A percentile compares a stretch with the other conserved stretches of the same genome.
Conservation (phyloP, 1,140 invertebrate genomes). For the Drosophila biarmipes region DNA sequence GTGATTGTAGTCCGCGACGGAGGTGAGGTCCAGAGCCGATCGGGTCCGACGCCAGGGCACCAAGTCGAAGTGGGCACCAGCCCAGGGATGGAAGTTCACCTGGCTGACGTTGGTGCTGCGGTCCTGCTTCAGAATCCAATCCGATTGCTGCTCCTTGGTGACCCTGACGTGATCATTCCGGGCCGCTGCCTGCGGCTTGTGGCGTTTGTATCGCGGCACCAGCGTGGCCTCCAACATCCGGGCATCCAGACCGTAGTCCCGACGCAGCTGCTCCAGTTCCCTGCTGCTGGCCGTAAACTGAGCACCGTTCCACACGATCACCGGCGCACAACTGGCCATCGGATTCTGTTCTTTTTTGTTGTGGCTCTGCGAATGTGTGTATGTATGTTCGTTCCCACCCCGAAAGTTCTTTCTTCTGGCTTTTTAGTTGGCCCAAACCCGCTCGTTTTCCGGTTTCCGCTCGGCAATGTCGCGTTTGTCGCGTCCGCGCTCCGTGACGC, state of each 20-base stretch:
- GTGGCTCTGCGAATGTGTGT: not conserved
- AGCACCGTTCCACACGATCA: slow-evolving; percentile 78
- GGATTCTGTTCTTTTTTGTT: not conserved
- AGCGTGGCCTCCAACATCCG: slow-evolving; percentile 73
- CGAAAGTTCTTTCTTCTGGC: slow-evolving; percentile 24
- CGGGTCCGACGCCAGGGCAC: slow-evolving; percentile 79
- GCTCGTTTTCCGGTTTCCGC: slow-evolving; percentile 63
- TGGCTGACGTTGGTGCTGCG: slow-evolving; percentile 55
- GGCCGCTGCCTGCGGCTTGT: slow-evolving; percentile 68
- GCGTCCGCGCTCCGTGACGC: slow-evolving; percentile 71
- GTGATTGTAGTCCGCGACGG: slow-evolving; percentile 55
- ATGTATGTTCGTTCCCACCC: not conserved
- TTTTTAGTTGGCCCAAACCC: not conserved
- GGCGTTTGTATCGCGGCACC: slow-evolving; percentile 75
- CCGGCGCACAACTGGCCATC: slow-evolving; percentile 54
- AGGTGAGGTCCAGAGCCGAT: slow-evolving; percentile 62
- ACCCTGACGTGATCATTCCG: slow-evolving; percentile 53
- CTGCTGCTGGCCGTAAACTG: slow-evolving; percentile 73
- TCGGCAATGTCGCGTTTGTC: slow-evolving; percentile 40
- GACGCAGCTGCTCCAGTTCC: slow-evolving; percentile 71
- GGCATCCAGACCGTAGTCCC: slow-evolving; percentile 73
- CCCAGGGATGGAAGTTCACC: slow-evolving; percentile 79
- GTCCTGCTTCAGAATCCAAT: slow-evolving; percentile 73
- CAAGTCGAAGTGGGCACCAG: slow-evolving; percentile 72
- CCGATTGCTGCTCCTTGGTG: slow-evolving; percentile 37